These are phyloP conservation scores for Poeciliopsis paucimaculata DNA, from an alignment of 2,797 vertebrate species.

Conservation along the genomic window DNA sequence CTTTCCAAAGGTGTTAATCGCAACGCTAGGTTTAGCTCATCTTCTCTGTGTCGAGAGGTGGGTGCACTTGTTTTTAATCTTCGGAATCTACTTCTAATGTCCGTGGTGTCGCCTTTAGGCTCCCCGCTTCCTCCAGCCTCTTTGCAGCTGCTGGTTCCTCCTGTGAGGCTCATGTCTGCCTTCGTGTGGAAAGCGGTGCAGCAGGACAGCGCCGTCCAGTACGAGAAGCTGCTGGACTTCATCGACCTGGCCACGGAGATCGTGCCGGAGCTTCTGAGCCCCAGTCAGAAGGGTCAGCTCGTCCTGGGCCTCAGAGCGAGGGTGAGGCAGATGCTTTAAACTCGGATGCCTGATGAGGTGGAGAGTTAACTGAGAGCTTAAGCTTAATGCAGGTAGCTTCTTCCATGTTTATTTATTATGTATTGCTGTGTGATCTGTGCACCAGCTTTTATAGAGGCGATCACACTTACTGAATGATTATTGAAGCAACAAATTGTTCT, in stretches of 20 bases:
- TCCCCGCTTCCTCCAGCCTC: slow-evolving; percentile 54
- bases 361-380: not conserved
- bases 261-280: slow-evolving; percentile 69
- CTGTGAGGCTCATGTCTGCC: slow-evolving; percentile 70
- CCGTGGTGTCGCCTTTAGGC: slow-evolving; percentile 20
- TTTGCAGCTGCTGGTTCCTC: slow-evolving; percentile 69
- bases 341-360: not conserved
- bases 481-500: not conserved
- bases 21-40: slow-evolving; percentile 26
- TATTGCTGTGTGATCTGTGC: not conserved
- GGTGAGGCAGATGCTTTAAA: slow-evolving; percentile 46
- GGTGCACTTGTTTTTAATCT: not conserved
- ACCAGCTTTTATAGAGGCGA: not conserved
- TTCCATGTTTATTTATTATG: not conserved
- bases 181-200: slow-evolving; percentile 63
- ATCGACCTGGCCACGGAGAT: slow-evolving; percentile 64
- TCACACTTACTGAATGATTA: not conserved
- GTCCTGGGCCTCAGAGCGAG: slow-evolving; percentile 69
- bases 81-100: not conserved
- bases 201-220: slow-evolving; percentile 64
- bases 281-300: slow-evolving; percentile 61
- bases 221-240: slow-evolving; percentile 73
- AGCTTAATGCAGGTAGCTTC: not conserved
- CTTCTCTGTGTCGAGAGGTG: not conserved
- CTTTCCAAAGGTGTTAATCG: not conserved